Evolutionary conservation across 2,797 vertebrate genomes (phyloP).

Genomic region (Gallinago nigripennis): DNA sequence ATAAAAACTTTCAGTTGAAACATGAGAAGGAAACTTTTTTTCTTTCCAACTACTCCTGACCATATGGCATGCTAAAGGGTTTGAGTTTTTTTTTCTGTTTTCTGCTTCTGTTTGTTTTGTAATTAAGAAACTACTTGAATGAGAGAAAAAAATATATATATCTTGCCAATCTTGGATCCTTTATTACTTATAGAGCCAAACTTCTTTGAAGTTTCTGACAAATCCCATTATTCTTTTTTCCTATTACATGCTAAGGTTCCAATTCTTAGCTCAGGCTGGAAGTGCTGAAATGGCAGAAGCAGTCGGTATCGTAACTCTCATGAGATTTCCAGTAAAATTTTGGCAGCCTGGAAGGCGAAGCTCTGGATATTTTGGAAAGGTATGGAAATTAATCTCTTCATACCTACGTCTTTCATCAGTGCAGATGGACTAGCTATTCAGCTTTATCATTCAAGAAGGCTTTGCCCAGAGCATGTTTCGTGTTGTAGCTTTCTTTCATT

Average conservation of each 20-base stretch:
- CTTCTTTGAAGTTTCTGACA: neutral
- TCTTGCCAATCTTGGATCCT: neutral
- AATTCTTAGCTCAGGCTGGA: neutral
- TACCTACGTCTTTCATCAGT: neutral
- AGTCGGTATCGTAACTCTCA: neutral
- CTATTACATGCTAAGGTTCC: neutral
- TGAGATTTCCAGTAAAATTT: neutral
- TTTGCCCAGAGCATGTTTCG: neutral
- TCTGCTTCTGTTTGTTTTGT: constrained; percentile 41
- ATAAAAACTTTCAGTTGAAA: constrained; percentile 24
- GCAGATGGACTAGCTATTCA: neutral
- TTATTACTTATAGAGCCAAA: neutral
- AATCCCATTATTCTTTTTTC: neutral
- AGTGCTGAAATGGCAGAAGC: constrained; percentile 13
- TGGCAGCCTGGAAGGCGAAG: neutral
- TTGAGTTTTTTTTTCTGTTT: neutral
- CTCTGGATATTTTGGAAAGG: neutral
- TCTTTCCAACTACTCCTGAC: constrained; percentile 17
- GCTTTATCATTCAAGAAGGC: neutral
- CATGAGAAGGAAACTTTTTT: neutral
- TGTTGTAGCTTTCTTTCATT: neutral
- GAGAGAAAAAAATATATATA: neutral
- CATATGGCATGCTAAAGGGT: neutral
- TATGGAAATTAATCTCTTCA: neutral
- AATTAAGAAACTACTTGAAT: neutral